A percentile compares a stretch with the other conserved stretches of the same genome.
Evolutionary conservation across 2,113 vertebrate species (phyloP).

Genomic region (Castor canadensis): DNA sequence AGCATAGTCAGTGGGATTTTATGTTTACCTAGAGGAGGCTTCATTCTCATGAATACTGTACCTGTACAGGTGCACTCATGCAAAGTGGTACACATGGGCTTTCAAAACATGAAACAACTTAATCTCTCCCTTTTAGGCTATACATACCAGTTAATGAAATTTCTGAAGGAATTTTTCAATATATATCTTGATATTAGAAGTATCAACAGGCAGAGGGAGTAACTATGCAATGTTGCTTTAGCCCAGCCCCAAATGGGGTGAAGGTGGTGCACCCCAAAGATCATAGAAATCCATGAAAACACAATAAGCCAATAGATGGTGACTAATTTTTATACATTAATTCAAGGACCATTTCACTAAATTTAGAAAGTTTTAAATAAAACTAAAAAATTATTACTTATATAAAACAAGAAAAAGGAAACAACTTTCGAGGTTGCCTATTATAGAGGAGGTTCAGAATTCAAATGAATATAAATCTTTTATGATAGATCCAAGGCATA

Average conservation of each 20-base stretch:
- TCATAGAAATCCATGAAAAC: not conserved
- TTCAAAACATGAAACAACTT: not conserved
- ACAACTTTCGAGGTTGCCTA: not conserved
- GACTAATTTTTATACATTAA: not conserved
- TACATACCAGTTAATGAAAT: slow-evolving; percentile 2
- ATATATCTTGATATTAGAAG: not conserved
- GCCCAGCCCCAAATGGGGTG: not conserved
- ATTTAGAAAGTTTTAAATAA: not conserved
- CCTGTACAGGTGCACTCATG: not conserved
- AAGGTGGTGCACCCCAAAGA: not conserved
- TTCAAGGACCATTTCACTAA: not conserved
- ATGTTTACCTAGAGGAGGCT: not conserved
- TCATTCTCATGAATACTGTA: not conserved
- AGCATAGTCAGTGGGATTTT: not conserved
- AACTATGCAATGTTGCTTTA: not conserved
- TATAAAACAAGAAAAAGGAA: not conserved
- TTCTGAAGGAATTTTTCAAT: slow-evolving; percentile 20
- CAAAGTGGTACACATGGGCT: not conserved
- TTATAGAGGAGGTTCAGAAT: not conserved
- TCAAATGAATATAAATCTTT: slow-evolving; percentile 38
- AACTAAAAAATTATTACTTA: not conserved
- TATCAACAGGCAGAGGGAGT: not conserved
- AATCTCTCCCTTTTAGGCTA: not conserved
- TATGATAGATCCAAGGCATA: not conserved
- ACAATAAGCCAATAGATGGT: not conserved